These are phyloP conservation scores for Sclerodermus sp. DNA, from an alignment of 2,888 invertebrate species.

Conservation along the genomic window DNA sequence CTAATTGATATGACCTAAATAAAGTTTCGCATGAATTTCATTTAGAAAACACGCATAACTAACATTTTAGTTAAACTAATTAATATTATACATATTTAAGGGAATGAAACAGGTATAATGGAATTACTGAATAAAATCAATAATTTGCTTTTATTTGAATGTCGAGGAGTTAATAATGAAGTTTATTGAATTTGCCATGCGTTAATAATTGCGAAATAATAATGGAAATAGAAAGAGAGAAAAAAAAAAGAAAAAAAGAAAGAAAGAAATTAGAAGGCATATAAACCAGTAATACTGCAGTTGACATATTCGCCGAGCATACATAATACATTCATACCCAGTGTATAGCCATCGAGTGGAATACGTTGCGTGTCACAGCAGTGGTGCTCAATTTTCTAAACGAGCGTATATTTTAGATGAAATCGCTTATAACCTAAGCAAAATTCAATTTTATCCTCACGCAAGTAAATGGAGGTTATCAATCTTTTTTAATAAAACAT, in stretches of 20 bases:
- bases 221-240: background rate
- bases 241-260: constrained; percentile 13
- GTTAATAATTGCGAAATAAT: constrained; percentile 10
- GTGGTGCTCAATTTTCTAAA: constrained; percentile 36
- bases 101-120: too few species aligned
- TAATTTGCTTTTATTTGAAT: too few species aligned
- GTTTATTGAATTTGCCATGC: constrained; percentile 8
- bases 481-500: background rate
- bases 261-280: constrained; percentile 28
- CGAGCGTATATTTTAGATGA: background rate
- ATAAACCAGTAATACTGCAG: constrained; percentile 44
- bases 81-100: too few species aligned
- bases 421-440: background rate
- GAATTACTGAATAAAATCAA: too few species aligned
- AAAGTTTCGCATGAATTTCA: too few species aligned
- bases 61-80: too few species aligned
- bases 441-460: background rate
- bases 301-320: constrained; percentile 51
- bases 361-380: constrained; percentile 40
- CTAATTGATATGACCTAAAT: too few species aligned
- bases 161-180: too few species aligned
- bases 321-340: constrained; percentile 49
- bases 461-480: background rate
- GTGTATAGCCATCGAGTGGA: constrained; percentile 34
- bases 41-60: too few species aligned